phyloP scores from a whole-genome alignment of 2,113 vertebrate species.

The Hippotragus niger region DNA sequence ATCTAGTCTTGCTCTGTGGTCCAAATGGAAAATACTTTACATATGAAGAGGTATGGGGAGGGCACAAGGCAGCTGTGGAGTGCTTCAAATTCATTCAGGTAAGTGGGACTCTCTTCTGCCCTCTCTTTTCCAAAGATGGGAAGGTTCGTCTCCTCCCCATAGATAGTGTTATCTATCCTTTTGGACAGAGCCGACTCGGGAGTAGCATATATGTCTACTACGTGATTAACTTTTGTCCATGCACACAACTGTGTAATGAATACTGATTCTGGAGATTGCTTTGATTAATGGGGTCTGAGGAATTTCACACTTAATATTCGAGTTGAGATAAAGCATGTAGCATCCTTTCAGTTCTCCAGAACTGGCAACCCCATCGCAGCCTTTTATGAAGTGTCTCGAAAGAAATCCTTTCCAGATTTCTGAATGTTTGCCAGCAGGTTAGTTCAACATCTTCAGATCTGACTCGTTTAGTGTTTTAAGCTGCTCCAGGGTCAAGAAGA shows the following conservation, averaged over 20 bases:
- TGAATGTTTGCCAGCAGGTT: neutral
- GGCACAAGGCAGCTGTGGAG: neutral
- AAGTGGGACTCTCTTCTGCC: neutral
- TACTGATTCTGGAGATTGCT: conserved; percentile 52
- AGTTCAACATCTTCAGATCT: neutral
- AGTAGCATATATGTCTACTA: conserved; percentile 61
- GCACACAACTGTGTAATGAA: conserved; percentile 54
- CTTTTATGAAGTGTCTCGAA: neutral
- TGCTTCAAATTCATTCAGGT: neutral
- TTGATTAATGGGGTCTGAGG: conserved; percentile 53
- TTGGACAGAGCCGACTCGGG: conserved; percentile 54
- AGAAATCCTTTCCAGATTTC: neutral
- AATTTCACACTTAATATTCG: conserved; percentile 55
- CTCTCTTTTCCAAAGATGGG: neutral
- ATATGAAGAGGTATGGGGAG: conserved; percentile 39
- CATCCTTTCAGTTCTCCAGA: neutral
- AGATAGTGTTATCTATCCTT: neutral
- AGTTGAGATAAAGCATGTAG: conserved; percentile 33
- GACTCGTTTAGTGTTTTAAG: neutral
- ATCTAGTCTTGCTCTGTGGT: conserved; percentile 60
- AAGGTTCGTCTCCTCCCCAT: neutral
- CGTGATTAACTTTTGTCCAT: conserved; percentile 71
- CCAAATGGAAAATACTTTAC: conserved; percentile 65
- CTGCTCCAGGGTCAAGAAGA: neutral
- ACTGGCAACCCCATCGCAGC: neutral